Evolutionary conservation across 92 coral and sea anemone species (phyloP).

Genomic region (Epizoanthus stellaris): DNA sequence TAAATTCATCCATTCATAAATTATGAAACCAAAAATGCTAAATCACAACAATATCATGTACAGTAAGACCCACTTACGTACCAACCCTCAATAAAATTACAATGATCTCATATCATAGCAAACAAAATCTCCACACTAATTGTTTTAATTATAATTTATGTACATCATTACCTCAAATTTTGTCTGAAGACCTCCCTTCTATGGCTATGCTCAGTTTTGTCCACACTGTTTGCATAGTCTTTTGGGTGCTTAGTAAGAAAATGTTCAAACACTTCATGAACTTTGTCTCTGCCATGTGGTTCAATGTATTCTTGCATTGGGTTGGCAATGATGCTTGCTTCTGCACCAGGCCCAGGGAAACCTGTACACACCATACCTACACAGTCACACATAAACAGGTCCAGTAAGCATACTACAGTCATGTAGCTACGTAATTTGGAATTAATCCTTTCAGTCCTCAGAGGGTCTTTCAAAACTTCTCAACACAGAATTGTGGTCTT

Average conservation of each 20-base stretch:
- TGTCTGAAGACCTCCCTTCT: constrained; percentile 88
- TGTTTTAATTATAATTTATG: too few species aligned
- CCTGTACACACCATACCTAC: constrained; percentile 90
- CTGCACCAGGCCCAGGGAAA: constrained; percentile 95
- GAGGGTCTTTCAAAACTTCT: not conserved
- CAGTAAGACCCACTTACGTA: too few species aligned
- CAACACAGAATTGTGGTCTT: too few species aligned
- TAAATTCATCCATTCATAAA: too few species aligned
- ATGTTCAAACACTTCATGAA: constrained; percentile 81
- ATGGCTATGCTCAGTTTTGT: constrained; percentile 59
- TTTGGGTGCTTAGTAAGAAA: constrained; percentile 77
- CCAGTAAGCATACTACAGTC: not conserved
- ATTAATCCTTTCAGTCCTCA: not conserved
- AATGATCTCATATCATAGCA: too few species aligned
- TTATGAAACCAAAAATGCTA: too few species aligned
- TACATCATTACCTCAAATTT: constrained; percentile 77
- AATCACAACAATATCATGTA: too few species aligned
- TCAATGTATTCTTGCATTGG: constrained; percentile 98
- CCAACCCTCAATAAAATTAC: too few species aligned
- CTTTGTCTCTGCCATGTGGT: constrained; percentile 66
- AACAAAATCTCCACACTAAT: too few species aligned
- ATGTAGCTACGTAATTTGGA: too few species aligned
- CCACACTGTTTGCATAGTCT: constrained; percentile 69
- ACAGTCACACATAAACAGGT: not conserved
- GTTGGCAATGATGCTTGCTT: constrained; percentile 80